These are phyloP conservation scores for Channa maculata DNA, from an alignment of 2,113 vertebrate genomes.

Conservation along the genomic window DNA sequence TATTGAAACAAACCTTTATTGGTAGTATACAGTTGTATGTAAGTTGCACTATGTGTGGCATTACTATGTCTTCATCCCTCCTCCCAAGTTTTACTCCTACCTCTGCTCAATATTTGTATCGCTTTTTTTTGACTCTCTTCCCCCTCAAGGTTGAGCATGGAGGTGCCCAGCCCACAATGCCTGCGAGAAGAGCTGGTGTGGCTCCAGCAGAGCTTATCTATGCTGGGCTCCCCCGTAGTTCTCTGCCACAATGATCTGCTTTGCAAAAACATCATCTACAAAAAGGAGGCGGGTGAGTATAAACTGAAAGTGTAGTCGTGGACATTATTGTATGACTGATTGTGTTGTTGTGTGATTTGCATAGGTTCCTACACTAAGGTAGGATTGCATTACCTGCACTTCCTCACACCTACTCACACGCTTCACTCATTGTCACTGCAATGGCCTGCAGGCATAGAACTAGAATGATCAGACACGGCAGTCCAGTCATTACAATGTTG, in stretches of 20 bases:
- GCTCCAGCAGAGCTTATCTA: conserved; percentile 93
- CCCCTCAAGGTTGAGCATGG: conserved; percentile 86
- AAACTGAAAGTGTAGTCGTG: conserved; percentile 17
- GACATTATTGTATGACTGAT: conserved; percentile 49
- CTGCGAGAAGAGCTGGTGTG: conserved; percentile 94
- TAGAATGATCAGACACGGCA: conserved; percentile 48
- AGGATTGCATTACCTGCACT: conserved; percentile 55
- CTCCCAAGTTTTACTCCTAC: background rate
- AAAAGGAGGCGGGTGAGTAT: conserved; percentile 92
- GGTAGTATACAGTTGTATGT: too few relatives aligned
- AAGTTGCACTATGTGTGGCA: too few relatives aligned
- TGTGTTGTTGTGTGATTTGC: conserved; percentile 54
- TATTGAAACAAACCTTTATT: too few relatives aligned
- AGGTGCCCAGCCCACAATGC: conserved; percentile 87
- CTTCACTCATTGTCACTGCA: conserved; percentile 53
- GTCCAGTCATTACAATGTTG: background rate
- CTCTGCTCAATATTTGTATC: background rate
- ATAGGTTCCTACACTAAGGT: conserved; percentile 50
- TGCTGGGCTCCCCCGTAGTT: conserved; percentile 94
- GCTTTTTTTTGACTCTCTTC: background rate
- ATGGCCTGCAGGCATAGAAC: conserved; percentile 31
- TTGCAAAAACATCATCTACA: conserved; percentile 99
- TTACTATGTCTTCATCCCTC: background rate
- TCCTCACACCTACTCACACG: conserved; percentile 37
- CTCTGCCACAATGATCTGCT: conserved; percentile 98